Evolutionary conservation across 2,113 vertebrate species (phyloP).

Genomic region (Helogale parvula): DNA sequence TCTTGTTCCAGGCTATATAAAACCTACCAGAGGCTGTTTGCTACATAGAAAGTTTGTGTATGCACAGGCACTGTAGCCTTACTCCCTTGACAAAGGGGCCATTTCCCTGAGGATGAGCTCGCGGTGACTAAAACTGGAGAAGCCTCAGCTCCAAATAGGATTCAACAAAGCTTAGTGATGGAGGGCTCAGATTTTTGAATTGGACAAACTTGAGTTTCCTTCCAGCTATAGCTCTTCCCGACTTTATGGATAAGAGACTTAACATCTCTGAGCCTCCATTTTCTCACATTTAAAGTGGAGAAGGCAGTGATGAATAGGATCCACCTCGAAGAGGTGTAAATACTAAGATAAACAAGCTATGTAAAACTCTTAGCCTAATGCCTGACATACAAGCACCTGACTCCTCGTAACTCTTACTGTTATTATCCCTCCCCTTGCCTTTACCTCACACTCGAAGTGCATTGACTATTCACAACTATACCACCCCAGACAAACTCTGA

Average conservation of each 20-base stretch:
- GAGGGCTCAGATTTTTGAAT: not conserved
- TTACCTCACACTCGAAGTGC: not conserved
- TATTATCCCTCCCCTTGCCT: not conserved
- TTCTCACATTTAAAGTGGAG: not conserved
- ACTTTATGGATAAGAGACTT: not conserved
- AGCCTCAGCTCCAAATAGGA: rapidly evolving
- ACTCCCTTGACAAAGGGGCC: not conserved
- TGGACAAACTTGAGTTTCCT: not conserved
- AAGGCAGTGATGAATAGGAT: not conserved
- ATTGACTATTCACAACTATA: not conserved
- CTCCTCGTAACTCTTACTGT: not conserved
- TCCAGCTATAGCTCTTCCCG: not conserved
- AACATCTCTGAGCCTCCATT: not conserved
- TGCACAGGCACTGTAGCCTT: not conserved
- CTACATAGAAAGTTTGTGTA: not conserved
- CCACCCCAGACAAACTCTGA: not conserved
- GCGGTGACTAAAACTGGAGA: not conserved
- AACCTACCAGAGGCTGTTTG: not conserved
- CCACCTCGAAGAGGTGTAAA: not conserved
- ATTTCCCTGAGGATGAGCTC: not conserved
- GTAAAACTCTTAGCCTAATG: not conserved
- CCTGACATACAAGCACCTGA: not conserved
- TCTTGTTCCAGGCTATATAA: not conserved
- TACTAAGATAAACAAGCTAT: not conserved
- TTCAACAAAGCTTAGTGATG: not conserved